phyloP scores from a whole-genome alignment of 2,888 invertebrate genomes.

The Aelia acuminata region DNA sequence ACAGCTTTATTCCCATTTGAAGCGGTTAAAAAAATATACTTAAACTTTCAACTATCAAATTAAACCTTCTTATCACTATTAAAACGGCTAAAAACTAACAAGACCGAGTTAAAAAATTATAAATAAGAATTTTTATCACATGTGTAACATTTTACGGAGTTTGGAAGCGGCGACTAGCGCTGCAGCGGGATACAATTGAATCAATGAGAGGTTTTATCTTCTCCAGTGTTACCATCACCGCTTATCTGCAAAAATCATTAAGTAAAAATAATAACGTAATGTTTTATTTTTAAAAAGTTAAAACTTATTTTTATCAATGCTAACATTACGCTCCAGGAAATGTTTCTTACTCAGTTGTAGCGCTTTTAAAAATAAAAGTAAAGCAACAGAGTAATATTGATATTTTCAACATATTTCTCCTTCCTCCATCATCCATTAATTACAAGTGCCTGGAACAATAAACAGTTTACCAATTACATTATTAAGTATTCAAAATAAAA shows the following conservation, averaged over 20 bases:
- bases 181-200: slow-evolving; percentile 45
- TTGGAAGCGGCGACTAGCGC: slow-evolving; percentile 54
- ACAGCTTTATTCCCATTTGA: slow-evolving; percentile 36
- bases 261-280: too few relatives aligned
- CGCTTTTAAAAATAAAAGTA: too few relatives aligned
- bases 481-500: background rate
- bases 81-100: slow-evolving; percentile 23
- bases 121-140: slow-evolving; percentile 52
- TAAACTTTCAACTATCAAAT: slow-evolving; percentile 22
- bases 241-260: background rate
- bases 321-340: too few relatives aligned
- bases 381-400: too few relatives aligned
- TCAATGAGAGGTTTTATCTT: slow-evolving; percentile 41
- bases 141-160: slow-evolving; percentile 55
- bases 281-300: too few relatives aligned
- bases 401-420: background rate
- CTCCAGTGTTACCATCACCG: slow-evolving; percentile 17
- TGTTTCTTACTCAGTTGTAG: too few relatives aligned
- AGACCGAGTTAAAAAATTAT: slow-evolving; percentile 13
- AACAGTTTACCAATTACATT: background rate
- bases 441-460: background rate
- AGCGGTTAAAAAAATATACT: background rate
- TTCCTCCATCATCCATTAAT: too few relatives aligned
- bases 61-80: slow-evolving; percentile 37
- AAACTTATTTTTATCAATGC: too few relatives aligned